Evolutionary conservation across 1,140 invertebrate species (phyloP).

Genomic region (Cyrtorhinus lividipennis): DNA sequence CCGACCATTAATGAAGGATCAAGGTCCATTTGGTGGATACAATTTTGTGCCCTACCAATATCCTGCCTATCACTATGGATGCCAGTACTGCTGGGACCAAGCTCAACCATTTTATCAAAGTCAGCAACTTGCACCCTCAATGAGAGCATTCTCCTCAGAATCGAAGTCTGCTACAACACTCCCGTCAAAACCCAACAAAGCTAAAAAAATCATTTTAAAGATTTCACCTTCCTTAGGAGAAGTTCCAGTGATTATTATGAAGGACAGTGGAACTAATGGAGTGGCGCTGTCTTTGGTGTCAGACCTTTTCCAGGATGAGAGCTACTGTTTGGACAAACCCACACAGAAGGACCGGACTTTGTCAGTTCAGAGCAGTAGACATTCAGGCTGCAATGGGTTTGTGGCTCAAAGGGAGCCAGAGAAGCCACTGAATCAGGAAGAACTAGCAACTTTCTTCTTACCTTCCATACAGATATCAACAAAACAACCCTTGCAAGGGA

Average conservation of each 20-base stretch:
- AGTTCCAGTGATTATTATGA: not conserved
- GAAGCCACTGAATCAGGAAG: not conserved
- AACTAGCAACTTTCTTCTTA: no score
- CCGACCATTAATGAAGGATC: no score
- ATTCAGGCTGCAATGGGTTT: not conserved
- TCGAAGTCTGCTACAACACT: no score
- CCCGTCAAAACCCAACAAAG: no score
- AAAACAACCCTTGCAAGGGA: not conserved
- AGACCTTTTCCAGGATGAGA: not conserved
- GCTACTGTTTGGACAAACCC: not conserved
- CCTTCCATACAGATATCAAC: not conserved
- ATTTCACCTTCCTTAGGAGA: not conserved
- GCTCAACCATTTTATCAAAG: no score
- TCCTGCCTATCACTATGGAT: no score
- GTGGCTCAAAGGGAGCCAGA: not conserved
- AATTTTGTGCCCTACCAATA: no score
- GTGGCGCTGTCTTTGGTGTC: not conserved
- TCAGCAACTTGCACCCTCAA: no score
- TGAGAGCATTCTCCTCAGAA: no score
- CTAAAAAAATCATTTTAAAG: not conserved
- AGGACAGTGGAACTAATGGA: not conserved
- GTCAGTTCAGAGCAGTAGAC: not conserved
- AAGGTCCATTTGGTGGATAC: no score
- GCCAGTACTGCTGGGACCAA: no score
- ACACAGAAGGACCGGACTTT: not conserved